Evolutionary conservation across 1,140 invertebrate species (phyloP).

Genomic region (Meloidogyne hapla): DNA sequence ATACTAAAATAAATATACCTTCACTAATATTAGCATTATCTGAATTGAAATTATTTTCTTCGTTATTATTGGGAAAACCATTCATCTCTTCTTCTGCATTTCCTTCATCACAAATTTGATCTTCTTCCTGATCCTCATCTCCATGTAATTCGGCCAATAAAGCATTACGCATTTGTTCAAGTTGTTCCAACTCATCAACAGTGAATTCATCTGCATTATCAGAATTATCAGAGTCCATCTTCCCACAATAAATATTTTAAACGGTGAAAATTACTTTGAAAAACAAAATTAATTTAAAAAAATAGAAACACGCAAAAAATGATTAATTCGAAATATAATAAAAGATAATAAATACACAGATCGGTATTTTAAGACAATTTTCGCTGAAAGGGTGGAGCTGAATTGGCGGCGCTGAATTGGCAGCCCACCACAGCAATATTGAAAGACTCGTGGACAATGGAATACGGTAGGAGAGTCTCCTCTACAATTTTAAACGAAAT

Average conservation of each 20-base stretch:
- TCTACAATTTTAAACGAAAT: too few relatives aligned
- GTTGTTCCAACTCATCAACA: background rate
- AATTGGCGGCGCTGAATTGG: too few relatives aligned
- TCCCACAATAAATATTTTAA: background rate
- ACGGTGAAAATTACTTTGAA: too few relatives aligned
- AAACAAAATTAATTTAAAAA: too few relatives aligned
- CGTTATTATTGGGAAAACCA: background rate
- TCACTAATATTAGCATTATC: background rate
- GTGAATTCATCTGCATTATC: background rate
- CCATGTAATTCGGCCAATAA: background rate
- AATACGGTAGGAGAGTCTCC: too few relatives aligned
- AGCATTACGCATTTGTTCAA: conserved; percentile 4
- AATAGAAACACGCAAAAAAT: too few relatives aligned
- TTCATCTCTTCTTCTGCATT: background rate
- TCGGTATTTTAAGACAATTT: too few relatives aligned
- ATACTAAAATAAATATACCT: background rate
- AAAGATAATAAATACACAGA: too few relatives aligned
- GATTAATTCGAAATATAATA: too few relatives aligned
- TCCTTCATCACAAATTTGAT: background rate
- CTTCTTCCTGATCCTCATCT: background rate
- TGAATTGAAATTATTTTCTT: background rate
- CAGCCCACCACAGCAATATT: too few relatives aligned
- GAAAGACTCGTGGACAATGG: too few relatives aligned
- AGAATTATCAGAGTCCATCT: background rate
- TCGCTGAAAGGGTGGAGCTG: too few relatives aligned